A percentile compares a stretch with the other conserved stretches of the same genome.
Evolutionary conservation across 1,140 invertebrate species (phyloP).

Genomic region (Penaeus japonicus): DNA sequence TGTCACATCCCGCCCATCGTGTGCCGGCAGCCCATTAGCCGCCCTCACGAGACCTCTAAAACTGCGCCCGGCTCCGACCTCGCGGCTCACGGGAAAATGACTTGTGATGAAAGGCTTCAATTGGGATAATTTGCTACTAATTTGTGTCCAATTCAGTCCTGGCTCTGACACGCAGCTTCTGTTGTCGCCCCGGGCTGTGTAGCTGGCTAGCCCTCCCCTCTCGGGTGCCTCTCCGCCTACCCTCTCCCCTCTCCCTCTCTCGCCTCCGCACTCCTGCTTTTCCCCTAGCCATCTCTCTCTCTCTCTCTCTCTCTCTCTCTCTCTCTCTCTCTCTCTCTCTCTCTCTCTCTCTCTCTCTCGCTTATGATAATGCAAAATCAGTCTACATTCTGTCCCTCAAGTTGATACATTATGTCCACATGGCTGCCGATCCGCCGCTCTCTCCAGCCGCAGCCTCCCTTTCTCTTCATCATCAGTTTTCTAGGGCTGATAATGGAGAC

Average conservation of each 20-base stretch:
- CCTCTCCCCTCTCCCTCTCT: neutral
- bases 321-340: conserved; percentile 19
- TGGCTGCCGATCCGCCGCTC: no score
- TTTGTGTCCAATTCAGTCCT: conserved; percentile 46
- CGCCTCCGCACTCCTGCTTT: neutral
- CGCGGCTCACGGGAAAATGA: conserved; percentile 34
- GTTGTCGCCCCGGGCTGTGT: neutral
- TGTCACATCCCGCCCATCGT: no score
- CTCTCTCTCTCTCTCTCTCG: conserved; percentile 9
- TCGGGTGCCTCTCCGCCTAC: neutral
- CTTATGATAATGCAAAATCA: neutral
- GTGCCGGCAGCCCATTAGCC: no score
- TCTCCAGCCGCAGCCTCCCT: neutral
- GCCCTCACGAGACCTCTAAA: no score
- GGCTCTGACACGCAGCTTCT: conserved; percentile 29
- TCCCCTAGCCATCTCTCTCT: neutral
- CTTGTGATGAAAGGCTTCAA: conserved; percentile 54
- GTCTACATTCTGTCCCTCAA: neutral
- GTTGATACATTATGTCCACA: no score
- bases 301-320: neutral
- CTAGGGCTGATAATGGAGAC: neutral
- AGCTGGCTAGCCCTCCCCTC: neutral
- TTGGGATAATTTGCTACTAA: conserved; percentile 53
- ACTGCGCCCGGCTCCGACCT: neutral
- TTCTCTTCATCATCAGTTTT: neutral